Percentiles rank a stretch among this genome's conserved stretches.
phyloP scores from a whole-genome alignment of 2,888 invertebrate species.

The Oligia strigilis region DNA sequence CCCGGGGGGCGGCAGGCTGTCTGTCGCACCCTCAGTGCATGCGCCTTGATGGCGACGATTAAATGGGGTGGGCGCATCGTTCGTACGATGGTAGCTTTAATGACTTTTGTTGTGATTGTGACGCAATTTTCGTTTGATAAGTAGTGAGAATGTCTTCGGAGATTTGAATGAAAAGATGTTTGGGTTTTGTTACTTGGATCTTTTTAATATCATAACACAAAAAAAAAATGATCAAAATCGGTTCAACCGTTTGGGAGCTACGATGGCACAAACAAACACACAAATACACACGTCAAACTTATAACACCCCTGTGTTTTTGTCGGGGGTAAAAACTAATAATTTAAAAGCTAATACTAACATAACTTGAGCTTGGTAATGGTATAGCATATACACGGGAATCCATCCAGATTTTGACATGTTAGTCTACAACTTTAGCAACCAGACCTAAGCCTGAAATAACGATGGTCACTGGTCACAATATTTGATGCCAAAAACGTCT shows the following conservation, averaged over 20 bases:
- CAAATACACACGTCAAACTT: too few species aligned
- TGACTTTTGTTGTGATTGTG: conserved; percentile 13
- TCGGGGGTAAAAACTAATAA: background rate
- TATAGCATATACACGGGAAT: background rate
- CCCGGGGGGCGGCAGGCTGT: conserved; percentile 76
- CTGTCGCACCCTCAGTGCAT: conserved; percentile 81
- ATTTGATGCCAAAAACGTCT: background rate
- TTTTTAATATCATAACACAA: background rate
- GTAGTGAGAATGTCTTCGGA: background rate
- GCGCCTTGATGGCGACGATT: conserved; percentile 70
- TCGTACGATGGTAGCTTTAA: conserved; percentile 29
- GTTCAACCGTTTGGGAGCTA: too few species aligned
- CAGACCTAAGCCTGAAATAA: background rate
- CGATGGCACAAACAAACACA: too few species aligned
- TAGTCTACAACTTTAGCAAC: background rate
- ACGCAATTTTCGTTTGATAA: conserved; percentile 13
- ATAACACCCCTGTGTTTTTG: too few species aligned
- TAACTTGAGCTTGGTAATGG: background rate
- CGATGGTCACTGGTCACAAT: background rate
- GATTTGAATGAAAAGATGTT: background rate
- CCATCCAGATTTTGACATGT: background rate
- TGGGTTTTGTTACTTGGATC: background rate
- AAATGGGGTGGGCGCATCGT: conserved; percentile 57
- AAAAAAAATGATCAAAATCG: too few species aligned
- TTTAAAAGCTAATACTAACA: background rate